phyloP scores from a whole-genome alignment of 1,140 invertebrate species.

The Cherax destructor region DNA sequence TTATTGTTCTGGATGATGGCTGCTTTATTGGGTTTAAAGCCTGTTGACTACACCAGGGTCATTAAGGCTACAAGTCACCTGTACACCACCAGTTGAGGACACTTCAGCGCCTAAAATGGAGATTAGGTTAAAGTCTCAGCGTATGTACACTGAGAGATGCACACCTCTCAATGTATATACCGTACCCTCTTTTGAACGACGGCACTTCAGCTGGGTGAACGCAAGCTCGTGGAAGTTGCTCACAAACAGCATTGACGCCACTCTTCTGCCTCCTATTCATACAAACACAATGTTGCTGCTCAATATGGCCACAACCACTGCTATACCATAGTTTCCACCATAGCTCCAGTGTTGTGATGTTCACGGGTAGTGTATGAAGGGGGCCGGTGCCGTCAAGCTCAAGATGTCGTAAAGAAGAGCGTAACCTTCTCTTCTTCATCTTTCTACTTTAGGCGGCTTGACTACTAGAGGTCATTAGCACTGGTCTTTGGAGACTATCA shows the following conservation, averaged over 20 bases:
- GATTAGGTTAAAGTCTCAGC: too few species aligned
- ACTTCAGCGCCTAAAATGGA: too few species aligned
- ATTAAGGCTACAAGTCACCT: too few species aligned
- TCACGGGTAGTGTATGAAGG: constrained; percentile 40
- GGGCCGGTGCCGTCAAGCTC: constrained; percentile 21
- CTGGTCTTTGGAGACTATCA: too few species aligned
- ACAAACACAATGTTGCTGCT: constrained; percentile 48
- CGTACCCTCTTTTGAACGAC: not conserved
- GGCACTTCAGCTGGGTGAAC: constrained; percentile 5
- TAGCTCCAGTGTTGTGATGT: constrained; percentile 61
- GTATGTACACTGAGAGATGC: too few species aligned
- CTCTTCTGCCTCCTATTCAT: constrained; percentile 22
- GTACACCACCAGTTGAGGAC: too few species aligned
- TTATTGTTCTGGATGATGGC: too few species aligned
- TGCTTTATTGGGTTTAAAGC: too few species aligned
- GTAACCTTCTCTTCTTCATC: not conserved
- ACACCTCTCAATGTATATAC: too few species aligned
- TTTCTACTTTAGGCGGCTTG: too few species aligned
- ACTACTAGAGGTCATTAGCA: too few species aligned
- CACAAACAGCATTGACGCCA: not conserved
- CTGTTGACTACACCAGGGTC: too few species aligned
- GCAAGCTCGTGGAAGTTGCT: not conserved
- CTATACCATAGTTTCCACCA: constrained; percentile 35
- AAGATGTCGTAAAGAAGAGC: constrained; percentile 46
- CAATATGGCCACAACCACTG: constrained; percentile 48